Base-by-base conservation (phyloP, 2,797 vertebrate species). In the Helarctos malayanus region DNA sequence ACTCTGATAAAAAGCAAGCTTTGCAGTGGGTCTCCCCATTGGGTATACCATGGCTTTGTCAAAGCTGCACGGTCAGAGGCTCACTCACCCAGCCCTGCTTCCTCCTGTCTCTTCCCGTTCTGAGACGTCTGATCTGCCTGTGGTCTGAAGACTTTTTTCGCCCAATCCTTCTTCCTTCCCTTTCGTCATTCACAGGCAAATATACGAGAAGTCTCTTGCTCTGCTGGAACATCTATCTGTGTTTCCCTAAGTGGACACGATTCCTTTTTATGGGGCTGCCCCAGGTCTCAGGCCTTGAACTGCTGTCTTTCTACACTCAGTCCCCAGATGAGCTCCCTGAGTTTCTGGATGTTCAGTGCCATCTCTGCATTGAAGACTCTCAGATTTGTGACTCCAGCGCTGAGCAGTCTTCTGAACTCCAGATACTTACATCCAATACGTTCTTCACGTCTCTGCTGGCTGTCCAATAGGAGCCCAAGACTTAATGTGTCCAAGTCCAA, bases 201-300 rank as follows among this genome's bases (percentile, higher is more conserved):
- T 18, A 0, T 1, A 21, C 9, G 2, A 3, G 4, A 47, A 92
- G 16, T 0, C 63, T n/a, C 13, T 63, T 61, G 2, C 8, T 16
- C 23, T 35, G 5, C 45, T 5, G 27, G 38, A 47, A 1, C 12
- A 19, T 47, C 25, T 32, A 3, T 78, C 78, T 85, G 6, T 85
- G 6, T 38, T 41, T 76, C 14, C 7, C 19, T 23, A 87, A 76
- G 80, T 6, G 27, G n/a, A 81, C 16, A 41, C 1, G 14, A 2
- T 0, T 29, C 5, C 23, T 63, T 3, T 59, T 81, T 11, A 2
- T 0, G 49, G 5, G 1, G 38, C 25, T 69, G 10, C 0, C 29
- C 12, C 35, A 4, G 0, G 6, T 25, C 27, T 61, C 27, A 15
- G n/a, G 35, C 57, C 18, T 75, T 63, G 12, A 75, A 54, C 32